These are phyloP conservation scores for Micrastur ruficollis DNA, from an alignment of 2,797 vertebrate genomes.

Conservation along the genomic window DNA sequence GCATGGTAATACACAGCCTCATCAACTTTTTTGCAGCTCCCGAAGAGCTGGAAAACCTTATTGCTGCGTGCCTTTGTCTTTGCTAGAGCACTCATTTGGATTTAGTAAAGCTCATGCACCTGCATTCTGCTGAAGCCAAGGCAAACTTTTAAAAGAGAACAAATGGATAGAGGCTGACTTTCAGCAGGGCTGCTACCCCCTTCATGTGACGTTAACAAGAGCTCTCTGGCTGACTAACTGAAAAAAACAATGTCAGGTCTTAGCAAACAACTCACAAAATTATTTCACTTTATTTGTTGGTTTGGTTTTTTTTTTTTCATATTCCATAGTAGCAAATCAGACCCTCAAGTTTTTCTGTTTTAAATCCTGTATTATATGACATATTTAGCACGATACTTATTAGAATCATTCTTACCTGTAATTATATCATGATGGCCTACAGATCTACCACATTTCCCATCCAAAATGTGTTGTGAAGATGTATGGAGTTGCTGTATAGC, in stretches of 20 bases:
- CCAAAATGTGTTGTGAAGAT: slow-evolving; percentile 82
- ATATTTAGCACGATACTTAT: neutral
- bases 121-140: neutral
- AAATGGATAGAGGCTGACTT: neutral
- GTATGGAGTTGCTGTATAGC: slow-evolving; percentile 88
- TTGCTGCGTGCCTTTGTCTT: neutral
- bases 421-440: slow-evolving; percentile 86
- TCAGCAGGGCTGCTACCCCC: neutral
- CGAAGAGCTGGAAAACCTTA: neutral
- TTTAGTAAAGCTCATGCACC: neutral
- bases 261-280: neutral
- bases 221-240: neutral
- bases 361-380: neutral
- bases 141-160: neutral
- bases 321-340: neutral
- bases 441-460: slow-evolving; percentile 83
- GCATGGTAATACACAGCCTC: neutral
- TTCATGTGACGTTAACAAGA: neutral
- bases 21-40: neutral
- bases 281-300: neutral
- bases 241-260: neutral
- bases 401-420: slow-evolving; percentile 78
- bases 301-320: neutral
- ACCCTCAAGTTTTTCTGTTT: neutral
- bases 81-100: neutral